Percentiles rank a stretch among this genome's conserved stretches.
These are phyloP conservation scores for Notothenia rossii DNA, from an alignment of 2,113 vertebrate species.

Conservation along the genomic window DNA sequence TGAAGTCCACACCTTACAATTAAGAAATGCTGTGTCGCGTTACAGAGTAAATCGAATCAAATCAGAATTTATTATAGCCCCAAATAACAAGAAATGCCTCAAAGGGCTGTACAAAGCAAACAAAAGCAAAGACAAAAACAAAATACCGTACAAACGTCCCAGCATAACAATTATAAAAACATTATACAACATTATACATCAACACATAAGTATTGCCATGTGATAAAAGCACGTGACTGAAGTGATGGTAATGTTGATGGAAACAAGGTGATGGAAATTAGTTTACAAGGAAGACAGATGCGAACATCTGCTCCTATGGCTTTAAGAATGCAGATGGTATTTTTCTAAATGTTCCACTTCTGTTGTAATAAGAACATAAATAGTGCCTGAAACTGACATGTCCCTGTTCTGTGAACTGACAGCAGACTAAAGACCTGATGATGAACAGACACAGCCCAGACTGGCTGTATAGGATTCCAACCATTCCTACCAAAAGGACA, in stretches of 20 bases:
- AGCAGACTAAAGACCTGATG: conserved; percentile 16
- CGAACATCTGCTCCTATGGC: not conserved
- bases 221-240: no score
- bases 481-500: conserved; percentile 58
- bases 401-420: conserved; percentile 13
- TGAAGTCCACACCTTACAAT: not conserved
- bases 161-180: no score
- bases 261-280: no score
- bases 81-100: no score
- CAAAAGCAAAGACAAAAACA: no score
- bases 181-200: no score
- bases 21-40: not conserved
- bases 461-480: conserved; percentile 66
- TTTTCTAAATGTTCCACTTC: not conserved
- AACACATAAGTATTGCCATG: no score
- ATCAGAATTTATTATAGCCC: no score
- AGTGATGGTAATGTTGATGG: no score
- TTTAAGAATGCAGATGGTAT: not conserved
- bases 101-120: no score
- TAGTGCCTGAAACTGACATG: conserved; percentile 6
- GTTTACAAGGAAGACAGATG: no score
- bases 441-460: conserved; percentile 55
- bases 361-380: not conserved
- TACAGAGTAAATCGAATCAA: not conserved
- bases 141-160: no score